Conservation (phyloP, 2,113 vertebrate genomes). For the Theropithecus gelada region DNA sequence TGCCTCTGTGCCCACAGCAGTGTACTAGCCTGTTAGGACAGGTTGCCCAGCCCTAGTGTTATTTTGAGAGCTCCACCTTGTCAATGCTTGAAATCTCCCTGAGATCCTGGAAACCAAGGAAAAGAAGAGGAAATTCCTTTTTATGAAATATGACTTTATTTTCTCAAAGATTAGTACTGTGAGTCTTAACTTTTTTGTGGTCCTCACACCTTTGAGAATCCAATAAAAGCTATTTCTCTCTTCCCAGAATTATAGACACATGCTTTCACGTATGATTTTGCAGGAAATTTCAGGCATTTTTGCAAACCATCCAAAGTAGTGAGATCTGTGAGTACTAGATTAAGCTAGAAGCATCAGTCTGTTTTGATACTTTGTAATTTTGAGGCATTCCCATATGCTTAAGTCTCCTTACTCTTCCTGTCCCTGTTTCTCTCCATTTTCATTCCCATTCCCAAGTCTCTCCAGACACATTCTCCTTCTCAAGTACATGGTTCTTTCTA, state of each 20-base stretch:
- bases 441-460: not conserved
- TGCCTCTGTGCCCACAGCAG: not conserved
- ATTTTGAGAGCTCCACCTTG: not conserved
- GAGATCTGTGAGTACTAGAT: not conserved
- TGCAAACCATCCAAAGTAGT: not conserved
- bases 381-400: not conserved
- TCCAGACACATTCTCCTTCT: not conserved
- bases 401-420: not conserved
- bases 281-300: not conserved
- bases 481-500: not conserved
- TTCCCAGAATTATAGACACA: not conserved
- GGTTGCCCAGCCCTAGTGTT: not conserved
- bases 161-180: not conserved
- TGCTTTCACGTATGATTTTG: not conserved
- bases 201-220: not conserved
- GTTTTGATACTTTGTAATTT: not conserved
- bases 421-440: not conserved
- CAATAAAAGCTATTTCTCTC: not conserved
- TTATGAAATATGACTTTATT: not conserved
- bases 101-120: not conserved
- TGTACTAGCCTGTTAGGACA: not conserved
- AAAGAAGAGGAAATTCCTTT: not conserved
- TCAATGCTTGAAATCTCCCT: not conserved
- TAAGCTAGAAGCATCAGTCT: not conserved
- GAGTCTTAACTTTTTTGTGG: not conserved